These are phyloP conservation scores for Rotaria magnacalcarata DNA, from an alignment of 2,888 invertebrate species.

Conservation along the genomic window DNA sequence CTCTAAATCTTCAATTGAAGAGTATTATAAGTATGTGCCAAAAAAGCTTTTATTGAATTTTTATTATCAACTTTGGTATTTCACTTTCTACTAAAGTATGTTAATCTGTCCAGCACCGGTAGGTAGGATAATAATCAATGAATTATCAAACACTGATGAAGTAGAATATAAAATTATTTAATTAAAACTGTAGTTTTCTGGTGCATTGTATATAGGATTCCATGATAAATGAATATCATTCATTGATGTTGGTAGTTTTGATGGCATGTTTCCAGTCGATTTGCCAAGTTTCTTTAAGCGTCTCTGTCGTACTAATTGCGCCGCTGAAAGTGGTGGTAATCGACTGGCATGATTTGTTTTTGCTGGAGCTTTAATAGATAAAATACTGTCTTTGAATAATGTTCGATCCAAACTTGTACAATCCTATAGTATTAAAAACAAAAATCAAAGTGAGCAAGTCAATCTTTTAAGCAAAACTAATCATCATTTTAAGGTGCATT, in stretches of 20 bases:
- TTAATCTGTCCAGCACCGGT: too few relatives aligned
- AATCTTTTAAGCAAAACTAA: too few relatives aligned
- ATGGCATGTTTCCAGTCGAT: background rate
- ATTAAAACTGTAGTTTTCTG: slow-evolving; percentile 30
- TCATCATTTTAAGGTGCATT: too few relatives aligned
- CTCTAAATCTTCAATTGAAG: too few relatives aligned
- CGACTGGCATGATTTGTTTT: background rate
- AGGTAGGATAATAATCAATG: too few relatives aligned
- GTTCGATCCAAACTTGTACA: background rate
- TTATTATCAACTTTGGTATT: too few relatives aligned
- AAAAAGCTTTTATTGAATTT: background rate
- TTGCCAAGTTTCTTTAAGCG: background rate
- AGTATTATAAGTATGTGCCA: background rate
- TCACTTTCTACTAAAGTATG: too few relatives aligned
- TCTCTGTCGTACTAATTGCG: background rate
- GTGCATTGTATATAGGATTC: background rate
- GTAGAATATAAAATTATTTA: background rate
- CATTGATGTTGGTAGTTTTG: background rate
- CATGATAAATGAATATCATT: background rate
- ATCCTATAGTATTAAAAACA: background rate
- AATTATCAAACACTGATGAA: background rate
- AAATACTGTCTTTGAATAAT: background rate
- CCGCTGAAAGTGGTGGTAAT: background rate
- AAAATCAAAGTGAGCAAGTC: too few relatives aligned
- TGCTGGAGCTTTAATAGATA: background rate